These are phyloP conservation scores for Paralichthys olivaceus DNA, from an alignment of 2,113 vertebrate species.

Conservation along the genomic window DNA sequence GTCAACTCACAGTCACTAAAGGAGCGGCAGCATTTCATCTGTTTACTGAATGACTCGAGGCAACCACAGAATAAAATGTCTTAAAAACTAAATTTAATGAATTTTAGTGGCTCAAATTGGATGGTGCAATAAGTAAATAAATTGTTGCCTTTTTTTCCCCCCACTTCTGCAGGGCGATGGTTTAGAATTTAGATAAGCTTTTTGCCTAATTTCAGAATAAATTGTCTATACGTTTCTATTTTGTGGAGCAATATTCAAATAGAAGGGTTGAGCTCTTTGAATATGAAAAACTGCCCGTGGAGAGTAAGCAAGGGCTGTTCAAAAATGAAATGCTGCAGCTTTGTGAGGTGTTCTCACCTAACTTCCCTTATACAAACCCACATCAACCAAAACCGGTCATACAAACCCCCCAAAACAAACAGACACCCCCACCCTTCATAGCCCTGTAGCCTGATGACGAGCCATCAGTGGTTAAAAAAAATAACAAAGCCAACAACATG, in stretches of 20 bases:
- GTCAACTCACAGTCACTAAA: conserved; percentile 48
- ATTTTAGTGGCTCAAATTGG: conserved; percentile 43
- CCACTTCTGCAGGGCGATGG: conserved; percentile 16
- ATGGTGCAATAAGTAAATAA: conserved; percentile 18
- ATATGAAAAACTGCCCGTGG: conserved; percentile 32
- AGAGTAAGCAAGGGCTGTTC: conserved; percentile 15
- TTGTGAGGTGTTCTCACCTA: conserved; percentile 54
- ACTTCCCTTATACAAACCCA: conserved; percentile 70
- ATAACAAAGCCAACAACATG: conserved; percentile 75
- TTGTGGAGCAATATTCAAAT: conserved; percentile 26
- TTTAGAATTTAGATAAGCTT: conserved; percentile 39
- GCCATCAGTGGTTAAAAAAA: conserved; percentile 69
- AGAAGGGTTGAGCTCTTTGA: conserved; percentile 36
- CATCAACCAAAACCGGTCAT: conserved; percentile 78
- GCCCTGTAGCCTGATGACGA: conserved; percentile 68
- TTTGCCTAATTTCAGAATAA: conserved; percentile 17
- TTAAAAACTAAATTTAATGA: conserved; percentile 22
- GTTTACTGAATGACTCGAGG: conserved; percentile 9
- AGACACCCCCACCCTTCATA: conserved; percentile 65
- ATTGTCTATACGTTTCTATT: conserved; percentile 49
- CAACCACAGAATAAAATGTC: background rate
- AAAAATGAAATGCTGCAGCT: conserved; percentile 78
- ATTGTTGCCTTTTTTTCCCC: conserved; percentile 12
- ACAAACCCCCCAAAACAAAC: conserved; percentile 59
- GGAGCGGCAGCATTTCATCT: conserved; percentile 74